Percentiles rank a stretch among this genome's conserved stretches.
These are phyloP conservation scores for Carlito syrichta DNA, from an alignment of 2,113 vertebrate genomes.

Conservation along the genomic window DNA sequence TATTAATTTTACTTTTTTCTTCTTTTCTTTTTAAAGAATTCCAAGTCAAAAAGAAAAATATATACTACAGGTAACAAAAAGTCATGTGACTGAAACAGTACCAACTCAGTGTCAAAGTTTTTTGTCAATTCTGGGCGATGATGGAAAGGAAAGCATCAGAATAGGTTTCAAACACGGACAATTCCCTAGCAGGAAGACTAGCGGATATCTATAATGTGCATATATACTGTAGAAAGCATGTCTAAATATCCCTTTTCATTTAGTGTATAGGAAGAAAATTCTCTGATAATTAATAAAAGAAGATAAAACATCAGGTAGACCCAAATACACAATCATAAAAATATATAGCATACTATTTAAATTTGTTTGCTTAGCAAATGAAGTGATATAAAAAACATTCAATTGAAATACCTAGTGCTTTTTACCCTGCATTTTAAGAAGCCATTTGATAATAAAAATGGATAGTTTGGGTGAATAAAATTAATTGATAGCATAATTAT, in stretches of 20 bases:
- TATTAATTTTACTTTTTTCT: neutral
- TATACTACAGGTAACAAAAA: neutral
- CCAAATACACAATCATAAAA: neutral
- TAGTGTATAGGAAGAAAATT: neutral
- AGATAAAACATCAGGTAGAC: neutral
- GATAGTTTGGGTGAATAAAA: neutral
- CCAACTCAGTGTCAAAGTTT: neutral
- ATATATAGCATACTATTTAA: neutral
- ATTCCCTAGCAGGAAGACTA: neutral
- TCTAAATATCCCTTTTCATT: neutral
- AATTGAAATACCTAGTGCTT: neutral
- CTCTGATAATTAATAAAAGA: neutral
- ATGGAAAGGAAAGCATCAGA: neutral
- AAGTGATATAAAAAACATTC: neutral
- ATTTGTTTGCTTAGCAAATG: neutral
- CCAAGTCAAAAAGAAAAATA: neutral
- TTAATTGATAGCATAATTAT: slow-evolving; percentile 2
- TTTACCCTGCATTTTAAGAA: neutral
- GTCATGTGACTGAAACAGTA: neutral
- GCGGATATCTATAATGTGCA: neutral
- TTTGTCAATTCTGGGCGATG: neutral
- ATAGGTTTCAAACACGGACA: neutral
- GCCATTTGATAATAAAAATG: neutral
- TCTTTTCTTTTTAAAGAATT: neutral
- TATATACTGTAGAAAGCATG: neutral